These are phyloP conservation scores for Sphinx pinastri DNA, from an alignment of 2,888 invertebrate species.

Conservation along the genomic window DNA sequence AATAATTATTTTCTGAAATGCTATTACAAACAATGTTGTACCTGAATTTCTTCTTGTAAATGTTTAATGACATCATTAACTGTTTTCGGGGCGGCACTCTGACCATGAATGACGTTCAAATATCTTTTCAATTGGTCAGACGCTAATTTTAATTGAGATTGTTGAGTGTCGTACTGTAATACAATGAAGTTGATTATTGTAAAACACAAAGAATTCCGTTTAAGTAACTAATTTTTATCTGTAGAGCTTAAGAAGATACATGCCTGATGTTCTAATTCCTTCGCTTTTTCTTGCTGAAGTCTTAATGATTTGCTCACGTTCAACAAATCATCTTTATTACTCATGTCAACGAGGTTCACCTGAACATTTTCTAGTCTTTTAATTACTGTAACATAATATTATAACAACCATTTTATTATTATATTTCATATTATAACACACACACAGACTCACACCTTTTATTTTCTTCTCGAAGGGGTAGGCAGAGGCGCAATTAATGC, in stretches of 20 bases:
- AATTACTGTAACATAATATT: slow-evolving; percentile 65
- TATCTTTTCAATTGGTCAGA: slow-evolving; percentile 87
- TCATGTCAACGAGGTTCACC: slow-evolving; percentile 86
- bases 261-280: slow-evolving; percentile 77
- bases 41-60: slow-evolving; percentile 90
- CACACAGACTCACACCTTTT: no score
- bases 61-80: slow-evolving; percentile 88
- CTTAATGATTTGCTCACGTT: slow-evolving; percentile 75
- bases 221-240: no score
- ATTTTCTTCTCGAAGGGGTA: no score
- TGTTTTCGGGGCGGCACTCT: slow-evolving; percentile 75
- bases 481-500: no score
- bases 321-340: slow-evolving; percentile 87
- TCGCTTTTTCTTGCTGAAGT: slow-evolving; percentile 80
- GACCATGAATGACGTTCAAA: slow-evolving; percentile 82
- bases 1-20: no score
- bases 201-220: neutral
- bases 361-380: slow-evolving; percentile 80
- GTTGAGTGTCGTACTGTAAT: slow-evolving; percentile 74
- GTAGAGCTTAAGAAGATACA: slow-evolving; percentile 8
- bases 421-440: neutral
- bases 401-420: neutral
- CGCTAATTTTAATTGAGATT: slow-evolving; percentile 73
- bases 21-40: slow-evolving; percentile 40
- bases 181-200: neutral